phyloP scores from a whole-genome alignment of 2,797 vertebrate genomes.

The Sarcophilus harrisii region DNA sequence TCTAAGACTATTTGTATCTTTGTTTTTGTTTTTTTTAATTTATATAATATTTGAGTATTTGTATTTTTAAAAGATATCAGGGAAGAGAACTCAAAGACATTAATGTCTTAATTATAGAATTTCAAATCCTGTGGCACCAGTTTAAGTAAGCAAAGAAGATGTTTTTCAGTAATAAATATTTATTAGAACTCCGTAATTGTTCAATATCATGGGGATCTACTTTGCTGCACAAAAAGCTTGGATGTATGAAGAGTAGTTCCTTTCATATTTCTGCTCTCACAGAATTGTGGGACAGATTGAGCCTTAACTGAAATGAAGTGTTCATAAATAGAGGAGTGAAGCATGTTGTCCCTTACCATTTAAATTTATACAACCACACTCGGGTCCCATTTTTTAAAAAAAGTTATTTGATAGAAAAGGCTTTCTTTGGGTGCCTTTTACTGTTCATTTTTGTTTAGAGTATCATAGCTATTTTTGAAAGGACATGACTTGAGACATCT shows the following conservation, averaged over 20 bases:
- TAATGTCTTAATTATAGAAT: neutral
- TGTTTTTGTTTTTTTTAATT: too few relatives aligned
- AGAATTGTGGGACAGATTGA: constrained; percentile 11
- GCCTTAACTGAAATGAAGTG: constrained; percentile 24
- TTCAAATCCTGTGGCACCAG: neutral
- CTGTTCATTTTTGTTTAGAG: neutral
- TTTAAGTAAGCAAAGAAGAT: neutral
- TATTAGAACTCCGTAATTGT: neutral
- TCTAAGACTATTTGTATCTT: neutral
- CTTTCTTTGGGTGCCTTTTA: constrained; percentile 42
- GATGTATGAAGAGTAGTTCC: neutral
- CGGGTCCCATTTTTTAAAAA: constrained; percentile 46
- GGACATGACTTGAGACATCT: neutral
- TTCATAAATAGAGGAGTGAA: neutral
- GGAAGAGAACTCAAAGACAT: neutral
- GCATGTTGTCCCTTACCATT: neutral
- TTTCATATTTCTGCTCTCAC: constrained; percentile 30
- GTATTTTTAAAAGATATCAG: neutral
- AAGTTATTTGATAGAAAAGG: constrained; percentile 23
- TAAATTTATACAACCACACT: neutral
- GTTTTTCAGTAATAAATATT: neutral
- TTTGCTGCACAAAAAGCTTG: neutral
- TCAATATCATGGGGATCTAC: neutral
- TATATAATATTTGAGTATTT: neutral
- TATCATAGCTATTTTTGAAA: constrained; percentile 38